These are phyloP conservation scores for Sus scrofa DNA, from an alignment of 2,113 vertebrate species.

Conservation along the genomic window DNA sequence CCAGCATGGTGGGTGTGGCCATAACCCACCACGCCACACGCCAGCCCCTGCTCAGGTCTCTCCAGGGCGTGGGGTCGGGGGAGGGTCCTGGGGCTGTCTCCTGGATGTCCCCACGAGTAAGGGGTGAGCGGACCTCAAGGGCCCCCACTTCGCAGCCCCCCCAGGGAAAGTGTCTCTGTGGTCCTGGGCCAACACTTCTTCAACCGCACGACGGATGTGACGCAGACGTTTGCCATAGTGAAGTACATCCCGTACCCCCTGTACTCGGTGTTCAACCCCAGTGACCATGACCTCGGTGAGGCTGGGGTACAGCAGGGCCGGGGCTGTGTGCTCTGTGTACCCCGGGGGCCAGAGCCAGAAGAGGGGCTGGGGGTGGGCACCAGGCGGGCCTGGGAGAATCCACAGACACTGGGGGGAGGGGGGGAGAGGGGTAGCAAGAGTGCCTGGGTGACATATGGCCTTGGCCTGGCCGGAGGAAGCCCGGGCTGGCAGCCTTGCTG, in stretches of 20 bases:
- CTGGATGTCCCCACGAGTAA: background rate
- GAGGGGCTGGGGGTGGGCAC: background rate
- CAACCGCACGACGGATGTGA: conserved; percentile 91
- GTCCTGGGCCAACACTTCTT: conserved; percentile 96
- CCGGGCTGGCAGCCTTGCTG: background rate
- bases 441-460: background rate
- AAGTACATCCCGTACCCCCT: conserved; percentile 90
- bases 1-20: fast-evolving
- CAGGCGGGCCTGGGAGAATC: background rate
- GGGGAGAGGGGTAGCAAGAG: fast-evolving
- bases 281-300: conserved; percentile 95
- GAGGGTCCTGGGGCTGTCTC: background rate
- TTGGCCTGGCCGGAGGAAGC: background rate
- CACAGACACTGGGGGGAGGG: no score
- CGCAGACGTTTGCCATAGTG: conserved; percentile 91
- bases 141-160: conserved; percentile 86
- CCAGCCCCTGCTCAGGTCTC: background rate
- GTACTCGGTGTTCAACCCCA: conserved; percentile 93
- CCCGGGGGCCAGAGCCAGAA: background rate
- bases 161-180: conserved; percentile 89
- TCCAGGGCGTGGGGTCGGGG: background rate
- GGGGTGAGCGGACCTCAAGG: background rate
- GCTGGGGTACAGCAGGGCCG: fast-evolving
- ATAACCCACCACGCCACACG: fast-evolving
- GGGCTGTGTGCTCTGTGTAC: background rate